A percentile compares a stretch with the other conserved stretches of the same genome.
phyloP scores from a whole-genome alignment of 2,113 vertebrate genomes.

The Pituophis catenifer region DNA sequence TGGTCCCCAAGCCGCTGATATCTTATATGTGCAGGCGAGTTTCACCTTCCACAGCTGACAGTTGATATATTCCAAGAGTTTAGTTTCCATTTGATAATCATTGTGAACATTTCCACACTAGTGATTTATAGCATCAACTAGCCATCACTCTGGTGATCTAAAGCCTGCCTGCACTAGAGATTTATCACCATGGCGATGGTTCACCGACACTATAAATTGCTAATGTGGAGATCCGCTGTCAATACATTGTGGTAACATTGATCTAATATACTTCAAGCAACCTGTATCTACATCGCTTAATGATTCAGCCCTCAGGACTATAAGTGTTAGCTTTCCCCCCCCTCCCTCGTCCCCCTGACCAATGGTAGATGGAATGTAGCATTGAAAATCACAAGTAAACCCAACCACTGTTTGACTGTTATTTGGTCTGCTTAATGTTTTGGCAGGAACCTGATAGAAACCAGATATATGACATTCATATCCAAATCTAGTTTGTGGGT shows the following conservation, averaged over 20 bases:
- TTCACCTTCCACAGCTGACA: not conserved
- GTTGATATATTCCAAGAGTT: not conserved
- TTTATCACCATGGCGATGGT: not conserved
- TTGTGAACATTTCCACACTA: not conserved
- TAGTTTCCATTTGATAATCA: not conserved
- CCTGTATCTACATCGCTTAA: not conserved
- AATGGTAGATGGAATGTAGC: not conserved
- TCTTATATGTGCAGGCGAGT: not conserved
- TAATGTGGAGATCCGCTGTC: not conserved
- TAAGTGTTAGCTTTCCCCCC: not conserved
- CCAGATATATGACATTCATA: conserved; percentile 57
- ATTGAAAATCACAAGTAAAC: not conserved
- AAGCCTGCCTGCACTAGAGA: not conserved
- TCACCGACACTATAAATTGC: not conserved
- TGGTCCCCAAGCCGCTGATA: too few species aligned
- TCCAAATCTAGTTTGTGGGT: not conserved
- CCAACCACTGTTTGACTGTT: not conserved
- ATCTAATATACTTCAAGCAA: not conserved
- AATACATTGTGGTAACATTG: not conserved
- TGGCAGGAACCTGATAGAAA: conserved; percentile 33
- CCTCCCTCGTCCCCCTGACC: not conserved
- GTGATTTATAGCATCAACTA: not conserved
- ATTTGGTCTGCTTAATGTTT: not conserved
- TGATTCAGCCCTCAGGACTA: not conserved
- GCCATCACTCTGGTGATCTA: not conserved